phyloP scores from a whole-genome alignment of 1,140 invertebrate species.

The Dolichoris vasculosae region DNA sequence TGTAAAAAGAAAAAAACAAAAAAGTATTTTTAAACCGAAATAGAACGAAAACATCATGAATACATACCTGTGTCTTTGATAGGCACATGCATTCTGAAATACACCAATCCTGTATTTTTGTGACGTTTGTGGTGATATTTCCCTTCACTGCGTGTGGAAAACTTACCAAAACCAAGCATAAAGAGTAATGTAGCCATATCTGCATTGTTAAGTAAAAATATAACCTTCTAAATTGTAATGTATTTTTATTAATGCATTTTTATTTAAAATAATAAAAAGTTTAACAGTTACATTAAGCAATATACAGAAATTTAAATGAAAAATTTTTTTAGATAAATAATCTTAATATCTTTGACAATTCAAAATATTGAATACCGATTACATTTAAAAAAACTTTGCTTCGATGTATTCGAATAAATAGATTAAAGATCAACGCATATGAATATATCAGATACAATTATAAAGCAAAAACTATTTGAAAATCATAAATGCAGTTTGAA shows the following conservation, averaged over 20 bases:
- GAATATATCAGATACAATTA: too few species aligned
- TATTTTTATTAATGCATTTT: too few species aligned
- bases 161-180: constrained; percentile 65
- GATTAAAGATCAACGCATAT: too few species aligned
- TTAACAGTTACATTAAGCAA: too few species aligned
- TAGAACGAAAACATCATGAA: not conserved
- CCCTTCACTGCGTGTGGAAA: constrained; percentile 57
- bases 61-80: constrained; percentile 84
- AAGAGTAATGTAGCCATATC: constrained; percentile 66
- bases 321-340: not conserved
- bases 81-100: constrained; percentile 86
- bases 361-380: not conserved
- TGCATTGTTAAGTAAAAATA: constrained; percentile 49
- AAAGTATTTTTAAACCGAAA: too few species aligned
- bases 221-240: not conserved
- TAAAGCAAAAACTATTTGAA: too few species aligned
- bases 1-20: too few species aligned
- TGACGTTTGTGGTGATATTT: constrained; percentile 56
- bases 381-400: not conserved
- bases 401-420: too few species aligned
- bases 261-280: too few species aligned
- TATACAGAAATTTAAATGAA: not conserved
- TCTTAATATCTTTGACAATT: not conserved
- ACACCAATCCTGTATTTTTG: constrained; percentile 69
- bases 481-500: too few species aligned